Percentiles rank a stretch among this genome's conserved stretches.
These are phyloP conservation scores for Amphilophus citrinellus DNA, from an alignment of 2,113 vertebrate genomes.

Conservation along the genomic window DNA sequence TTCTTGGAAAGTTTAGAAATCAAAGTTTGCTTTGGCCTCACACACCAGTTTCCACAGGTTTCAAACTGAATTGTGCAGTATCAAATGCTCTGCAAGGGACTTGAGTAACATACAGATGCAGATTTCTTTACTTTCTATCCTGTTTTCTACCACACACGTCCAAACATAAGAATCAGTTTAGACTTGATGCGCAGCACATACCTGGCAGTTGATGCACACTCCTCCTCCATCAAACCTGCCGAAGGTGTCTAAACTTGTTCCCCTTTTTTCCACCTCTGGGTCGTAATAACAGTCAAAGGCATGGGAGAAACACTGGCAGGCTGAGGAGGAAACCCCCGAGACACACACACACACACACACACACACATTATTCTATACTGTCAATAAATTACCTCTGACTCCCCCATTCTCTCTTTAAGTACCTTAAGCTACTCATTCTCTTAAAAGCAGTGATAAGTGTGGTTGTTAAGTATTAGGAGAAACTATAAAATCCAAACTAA, in stretches of 20 bases:
- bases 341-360: conserved; percentile 11
- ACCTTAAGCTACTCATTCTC: conserved; percentile 45
- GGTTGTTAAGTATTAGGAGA: conserved; percentile 45
- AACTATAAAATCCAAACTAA: conserved; percentile 57
- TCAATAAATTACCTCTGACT: conserved; percentile 41
- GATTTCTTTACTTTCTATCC: background rate
- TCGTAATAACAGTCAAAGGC: conserved; percentile 92
- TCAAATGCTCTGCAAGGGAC: background rate
- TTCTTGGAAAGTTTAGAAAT: background rate
- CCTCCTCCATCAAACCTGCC: conserved; percentile 90
- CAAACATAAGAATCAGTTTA: conserved; percentile 61
- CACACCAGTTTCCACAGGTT: background rate
- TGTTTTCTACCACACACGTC: conserved; percentile 8
- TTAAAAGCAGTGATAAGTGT: conserved; percentile 19
- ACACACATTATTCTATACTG: conserved; percentile 33
- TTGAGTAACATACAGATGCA: background rate
- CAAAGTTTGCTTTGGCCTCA: background rate
- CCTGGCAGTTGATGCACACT: conserved; percentile 94
- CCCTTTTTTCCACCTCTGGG: conserved; percentile 82
- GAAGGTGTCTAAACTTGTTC: conserved; percentile 87
- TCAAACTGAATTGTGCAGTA: background rate
- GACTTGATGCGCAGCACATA: conserved; percentile 75
- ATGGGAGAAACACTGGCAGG: conserved; percentile 95
- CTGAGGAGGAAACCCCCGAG: conserved; percentile 77
- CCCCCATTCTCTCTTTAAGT: conserved; percentile 27